These are phyloP conservation scores for Mnemiopsis leidyi DNA, from an alignment of 37 sponge, comb jelly and placozoan species.

Conservation along the genomic window DNA sequence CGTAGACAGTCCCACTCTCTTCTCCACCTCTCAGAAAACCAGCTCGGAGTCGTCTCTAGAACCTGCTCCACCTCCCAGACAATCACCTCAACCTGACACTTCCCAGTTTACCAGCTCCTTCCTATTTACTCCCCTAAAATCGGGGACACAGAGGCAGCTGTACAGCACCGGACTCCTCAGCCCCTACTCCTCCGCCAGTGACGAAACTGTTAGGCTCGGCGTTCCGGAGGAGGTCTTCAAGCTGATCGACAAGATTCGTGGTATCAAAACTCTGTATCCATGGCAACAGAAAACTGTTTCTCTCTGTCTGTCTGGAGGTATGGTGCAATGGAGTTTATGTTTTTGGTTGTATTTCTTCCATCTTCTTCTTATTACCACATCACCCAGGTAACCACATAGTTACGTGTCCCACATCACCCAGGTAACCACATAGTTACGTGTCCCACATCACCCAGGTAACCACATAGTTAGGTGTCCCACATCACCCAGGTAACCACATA, in stretches of 20 bases:
- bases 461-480: no score
- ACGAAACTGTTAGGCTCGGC: constrained; percentile 45
- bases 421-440: no score
- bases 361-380: no score
- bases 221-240: constrained; percentile 59
- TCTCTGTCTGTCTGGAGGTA: constrained; percentile 53
- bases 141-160: neutral
- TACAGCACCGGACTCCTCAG: constrained; percentile 42
- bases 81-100: neutral
- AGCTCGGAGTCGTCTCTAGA: neutral
- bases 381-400: no score
- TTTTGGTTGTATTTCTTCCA: neutral
- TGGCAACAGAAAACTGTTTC: constrained; percentile 56
- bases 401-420: no score
- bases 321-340: neutral
- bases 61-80: neutral
- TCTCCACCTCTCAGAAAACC: neutral
- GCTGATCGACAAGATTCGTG: constrained; percentile 32
- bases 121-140: neutral
- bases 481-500: no score
- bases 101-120: constrained; percentile 30
- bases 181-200: neutral
- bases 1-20: neutral
- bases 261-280: constrained; percentile 46
- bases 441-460: no score